These are phyloP conservation scores for Parnassius smintheus DNA, from an alignment of 2,888 invertebrate species.

Conservation along the genomic window DNA sequence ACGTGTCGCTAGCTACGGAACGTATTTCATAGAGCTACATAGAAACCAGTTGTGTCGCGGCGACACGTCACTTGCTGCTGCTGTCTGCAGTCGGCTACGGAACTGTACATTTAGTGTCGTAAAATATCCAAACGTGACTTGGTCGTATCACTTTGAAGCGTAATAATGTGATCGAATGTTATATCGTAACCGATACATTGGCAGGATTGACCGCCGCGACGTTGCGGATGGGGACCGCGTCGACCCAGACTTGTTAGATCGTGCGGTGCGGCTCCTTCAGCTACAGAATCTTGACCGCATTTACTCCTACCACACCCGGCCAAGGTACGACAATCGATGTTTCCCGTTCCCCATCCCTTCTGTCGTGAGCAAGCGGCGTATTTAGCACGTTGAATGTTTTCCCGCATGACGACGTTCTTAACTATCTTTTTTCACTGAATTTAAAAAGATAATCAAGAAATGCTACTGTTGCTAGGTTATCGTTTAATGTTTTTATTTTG, in stretches of 20 bases:
- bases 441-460: conserved; percentile 5
- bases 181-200: conserved; percentile 74
- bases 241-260: conserved; percentile 77
- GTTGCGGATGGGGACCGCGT: conserved; percentile 64
- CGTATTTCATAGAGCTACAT: no score
- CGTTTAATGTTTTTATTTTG: no score
- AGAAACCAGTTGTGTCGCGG: no score
- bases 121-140: conserved; percentile 38
- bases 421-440: conserved; percentile 10
- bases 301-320: conserved; percentile 81
- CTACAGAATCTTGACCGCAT: conserved; percentile 81
- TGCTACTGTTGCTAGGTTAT: neutral
- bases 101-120: no score
- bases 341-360: conserved; percentile 40
- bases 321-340: conserved; percentile 80
- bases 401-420: conserved; percentile 22
- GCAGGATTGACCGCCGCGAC: conserved; percentile 79
- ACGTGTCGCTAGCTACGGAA: no score
- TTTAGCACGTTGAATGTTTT: conserved; percentile 11
- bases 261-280: conserved; percentile 79
- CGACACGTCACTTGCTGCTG: no score
- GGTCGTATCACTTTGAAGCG: conserved; percentile 46
- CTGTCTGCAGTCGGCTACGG: no score
- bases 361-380: conserved; percentile 13
- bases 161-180: conserved; percentile 55